Base-by-base conservation (phyloP, 2,888 invertebrate species). In the Leucoptera coffeella region DNA sequence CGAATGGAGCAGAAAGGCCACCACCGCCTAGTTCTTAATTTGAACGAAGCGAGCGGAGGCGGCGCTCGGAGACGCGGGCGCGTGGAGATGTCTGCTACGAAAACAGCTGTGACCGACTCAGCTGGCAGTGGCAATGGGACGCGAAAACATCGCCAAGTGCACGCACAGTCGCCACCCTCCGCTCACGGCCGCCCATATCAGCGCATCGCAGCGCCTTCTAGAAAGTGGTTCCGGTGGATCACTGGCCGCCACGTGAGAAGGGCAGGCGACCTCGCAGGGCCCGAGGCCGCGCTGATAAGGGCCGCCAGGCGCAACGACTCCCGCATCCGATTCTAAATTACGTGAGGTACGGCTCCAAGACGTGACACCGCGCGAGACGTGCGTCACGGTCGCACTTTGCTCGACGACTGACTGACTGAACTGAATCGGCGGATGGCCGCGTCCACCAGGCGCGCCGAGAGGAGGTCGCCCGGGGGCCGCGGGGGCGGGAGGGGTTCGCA, bases 251-350 rank as follows among this genome's bases (percentile, higher is more conserved):
- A 62, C 62, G 59, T 60, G 58, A 56, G 47, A 55, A 62, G 65
- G 64, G 64, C 57, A 61, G 59, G 45, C 60, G 62, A 61, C 62
- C 62, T 67, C 67, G 57, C 60, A 45, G 57, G 57, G 50, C 45
- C 48, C 62, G 67, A 61, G 58, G 62, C 59, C 60, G 55, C 52
- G 50, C 47, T 64, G 67, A 67, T 67, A 67, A 67, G 64, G 56
- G 14, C 28, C 27, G 46, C n/a, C n/a, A n/a, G n/a, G n/a, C 9
- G 12, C 14, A 14, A n/a, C 5, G 15, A 14, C 11, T 12, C 13
- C 22, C 14, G 23, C 3, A 8, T n/a, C 23, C 8, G 34, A 36
- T 40, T 37, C 41, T 40, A 40, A 32, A 30, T 36, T 35, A 35
- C 38, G 34, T 33, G 38, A 34, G 38, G 6, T 2, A 11, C 15